Base-by-base conservation (phyloP, 2,113 vertebrate species). In the Naja naja region DNA sequence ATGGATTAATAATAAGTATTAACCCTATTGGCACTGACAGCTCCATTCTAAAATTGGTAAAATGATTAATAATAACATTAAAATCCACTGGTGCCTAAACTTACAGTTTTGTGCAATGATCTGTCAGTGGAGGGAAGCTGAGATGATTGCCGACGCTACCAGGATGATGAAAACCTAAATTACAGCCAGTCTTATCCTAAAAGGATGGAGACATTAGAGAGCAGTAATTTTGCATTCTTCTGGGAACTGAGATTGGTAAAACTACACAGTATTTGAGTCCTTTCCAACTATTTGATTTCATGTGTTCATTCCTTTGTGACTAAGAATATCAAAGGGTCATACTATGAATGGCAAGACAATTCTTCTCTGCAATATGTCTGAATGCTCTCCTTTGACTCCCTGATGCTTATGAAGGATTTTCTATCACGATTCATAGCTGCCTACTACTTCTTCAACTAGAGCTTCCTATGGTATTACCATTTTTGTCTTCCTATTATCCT, bases 21-120 rank as follows among this genome's bases (percentile, higher is more conserved):
- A 89, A 0, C 3, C 88, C 18, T 3, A 22, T 88, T 12, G 58
- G 3, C 34, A 92, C 91, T 90, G n/a, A 3, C 11, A 27, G 23
- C 45, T 58, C 5, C 9, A 91, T 64, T 55, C 56, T 53, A 93
- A 69, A 7, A 6, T 85, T 94, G 93, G 52, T 85, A 81, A 92
- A 64, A 81, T 45, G 5, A 88, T 2, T 5, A 49, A 60, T 22
- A 8, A 27, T 10, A 81, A 47, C n/a, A 39, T 34, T 64, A 18
- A 43, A 39, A n/a, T 43, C 23, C 0, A 88, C 3, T n/a, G 10
- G 85, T 52, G 43, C 7, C 30, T 60, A 25, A 94, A 93, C 96
- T 96, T 95, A 97, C 96, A 34, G 81, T 86, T 34, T 0, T 85
- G 60, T 4, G 27, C 88, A 92, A 81, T 88, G 92, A 74, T 87